These are phyloP conservation scores for Alosa alosa DNA, from an alignment of 2,113 vertebrate genomes.

Conservation along the genomic window DNA sequence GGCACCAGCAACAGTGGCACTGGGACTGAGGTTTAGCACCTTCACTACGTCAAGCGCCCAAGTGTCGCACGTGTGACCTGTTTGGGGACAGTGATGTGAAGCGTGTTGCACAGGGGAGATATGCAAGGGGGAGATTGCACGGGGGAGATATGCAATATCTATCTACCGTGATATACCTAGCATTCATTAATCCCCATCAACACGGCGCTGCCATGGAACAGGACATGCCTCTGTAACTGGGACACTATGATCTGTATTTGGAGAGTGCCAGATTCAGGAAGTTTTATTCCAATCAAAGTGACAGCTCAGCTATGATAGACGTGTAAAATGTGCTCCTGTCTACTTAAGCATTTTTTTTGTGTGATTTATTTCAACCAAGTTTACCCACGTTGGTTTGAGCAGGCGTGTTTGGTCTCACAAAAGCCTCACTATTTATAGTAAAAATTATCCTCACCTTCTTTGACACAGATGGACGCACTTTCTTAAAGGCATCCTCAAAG, in stretches of 20 bases:
- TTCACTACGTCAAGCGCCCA: not conserved
- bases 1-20: not conserved
- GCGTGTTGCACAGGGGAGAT: not conserved
- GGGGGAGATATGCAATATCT: not conserved
- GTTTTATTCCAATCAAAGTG: not conserved
- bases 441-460: slow-evolving; percentile 77
- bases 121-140: not conserved
- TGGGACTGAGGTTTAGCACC: not conserved
- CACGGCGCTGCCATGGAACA: not conserved
- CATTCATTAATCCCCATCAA: not conserved
- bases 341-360: not conserved
- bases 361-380: too few species aligned
- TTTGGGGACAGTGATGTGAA: not conserved
- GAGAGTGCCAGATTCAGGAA: not conserved
- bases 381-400: not conserved
- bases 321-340: not conserved
- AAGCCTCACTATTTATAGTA: not conserved
- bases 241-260: not conserved
- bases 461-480: slow-evolving; percentile 84
- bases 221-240: not conserved
- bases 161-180: not conserved
- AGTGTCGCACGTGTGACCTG: not conserved
- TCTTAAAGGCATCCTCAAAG: slow-evolving; percentile 89
- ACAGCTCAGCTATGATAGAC: not conserved
- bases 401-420: not conserved